Percentiles rank a stretch among this genome's conserved stretches.
phyloP scores from a whole-genome alignment of 2,797 vertebrate genomes.

The Dryobates pubescens region DNA sequence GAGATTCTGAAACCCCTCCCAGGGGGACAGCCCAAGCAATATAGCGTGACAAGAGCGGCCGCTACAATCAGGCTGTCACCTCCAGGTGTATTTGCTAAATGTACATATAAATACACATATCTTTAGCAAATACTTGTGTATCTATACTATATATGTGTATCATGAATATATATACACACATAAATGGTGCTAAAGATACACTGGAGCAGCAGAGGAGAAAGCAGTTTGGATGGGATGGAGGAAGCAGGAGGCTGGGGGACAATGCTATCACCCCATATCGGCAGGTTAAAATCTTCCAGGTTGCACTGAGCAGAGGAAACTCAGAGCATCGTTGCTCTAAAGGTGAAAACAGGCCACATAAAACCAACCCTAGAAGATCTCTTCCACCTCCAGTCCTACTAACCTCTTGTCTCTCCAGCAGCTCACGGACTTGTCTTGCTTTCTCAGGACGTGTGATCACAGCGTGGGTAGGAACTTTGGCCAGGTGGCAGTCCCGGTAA shows the following conservation, averaged over 20 bases:
- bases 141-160: no score
- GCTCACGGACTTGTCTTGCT: constrained; percentile 48
- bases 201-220: background rate
- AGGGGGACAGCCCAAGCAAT: background rate
- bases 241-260: background rate
- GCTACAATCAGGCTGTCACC: accelerated
- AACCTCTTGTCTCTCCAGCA: constrained; percentile 86
- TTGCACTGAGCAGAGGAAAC: accelerated
- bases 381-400: background rate
- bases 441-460: constrained; percentile 85
- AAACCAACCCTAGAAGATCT: background rate
- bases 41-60: background rate
- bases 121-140: no score
- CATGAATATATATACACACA: no score
- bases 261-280: background rate
- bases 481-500: constrained; percentile 80
- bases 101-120: no score
- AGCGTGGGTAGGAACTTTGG: constrained; percentile 84
- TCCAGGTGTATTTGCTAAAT: background rate
- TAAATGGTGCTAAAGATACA: no score
- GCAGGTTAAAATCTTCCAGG: background rate
- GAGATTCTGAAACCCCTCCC: background rate
- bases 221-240: background rate
- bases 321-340: background rate
- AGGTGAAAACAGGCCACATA: background rate